Percentiles rank a stretch among this genome's conserved stretches.
phyloP scores from a whole-genome alignment of 2,797 vertebrate species.

The Lepilemur septentrionalis region DNA sequence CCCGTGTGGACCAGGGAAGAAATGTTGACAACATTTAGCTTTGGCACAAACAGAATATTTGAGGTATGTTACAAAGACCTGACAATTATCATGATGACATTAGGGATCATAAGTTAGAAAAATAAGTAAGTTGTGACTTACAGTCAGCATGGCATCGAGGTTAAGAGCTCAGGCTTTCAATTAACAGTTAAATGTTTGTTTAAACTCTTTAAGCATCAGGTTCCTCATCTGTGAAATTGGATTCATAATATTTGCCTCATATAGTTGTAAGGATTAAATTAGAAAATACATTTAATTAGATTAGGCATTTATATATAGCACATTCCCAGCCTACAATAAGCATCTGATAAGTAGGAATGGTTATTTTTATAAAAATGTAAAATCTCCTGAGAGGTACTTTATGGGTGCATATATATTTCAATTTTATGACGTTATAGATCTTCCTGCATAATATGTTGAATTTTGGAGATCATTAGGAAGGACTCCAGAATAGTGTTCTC shows the following conservation, averaged over 20 bases:
- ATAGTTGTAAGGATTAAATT: constrained; percentile 19
- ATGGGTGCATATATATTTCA: neutral
- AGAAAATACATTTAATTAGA: constrained; percentile 22
- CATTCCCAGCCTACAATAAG: neutral
- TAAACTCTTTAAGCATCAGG: constrained; percentile 26
- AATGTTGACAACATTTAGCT: neutral
- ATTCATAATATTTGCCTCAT: constrained; percentile 21
- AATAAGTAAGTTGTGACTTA: neutral
- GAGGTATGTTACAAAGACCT: neutral
- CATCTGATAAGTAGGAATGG: neutral
- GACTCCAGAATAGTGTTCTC: neutral
- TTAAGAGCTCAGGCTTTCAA: neutral
- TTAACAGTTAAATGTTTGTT: constrained; percentile 19
- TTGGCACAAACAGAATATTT: neutral
- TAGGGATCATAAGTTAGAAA: neutral
- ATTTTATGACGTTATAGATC: neutral
- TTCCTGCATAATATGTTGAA: neutral
- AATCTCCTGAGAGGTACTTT: neutral
- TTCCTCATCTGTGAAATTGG: constrained; percentile 58
- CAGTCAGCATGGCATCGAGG: neutral
- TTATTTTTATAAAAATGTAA: neutral
- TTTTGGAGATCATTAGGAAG: neutral
- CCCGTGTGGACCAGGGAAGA: neutral
- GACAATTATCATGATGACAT: neutral
- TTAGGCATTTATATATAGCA: neutral